Evolutionary conservation across 1,140 invertebrate species (phyloP).

Genomic region (Meloidogyne floridensis): DNA sequence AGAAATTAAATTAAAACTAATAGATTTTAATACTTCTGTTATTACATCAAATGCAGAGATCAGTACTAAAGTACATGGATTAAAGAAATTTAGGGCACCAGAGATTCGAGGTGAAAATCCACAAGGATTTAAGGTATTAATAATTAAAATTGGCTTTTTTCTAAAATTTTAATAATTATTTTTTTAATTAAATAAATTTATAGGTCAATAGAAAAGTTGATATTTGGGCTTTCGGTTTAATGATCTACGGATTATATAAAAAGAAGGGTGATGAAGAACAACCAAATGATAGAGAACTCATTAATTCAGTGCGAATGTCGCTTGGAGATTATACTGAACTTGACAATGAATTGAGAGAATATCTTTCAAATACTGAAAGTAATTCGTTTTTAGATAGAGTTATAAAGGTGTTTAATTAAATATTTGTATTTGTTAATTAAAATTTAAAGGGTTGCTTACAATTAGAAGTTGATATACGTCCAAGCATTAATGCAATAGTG

Average conservation of each 20-base stretch:
- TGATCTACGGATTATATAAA: background rate
- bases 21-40: conserved; percentile 9
- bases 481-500: too few species aligned
- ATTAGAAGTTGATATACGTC: too few species aligned
- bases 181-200: background rate
- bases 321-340: background rate
- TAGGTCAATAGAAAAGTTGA: background rate
- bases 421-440: background rate
- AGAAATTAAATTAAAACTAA: background rate
- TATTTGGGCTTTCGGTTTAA: background rate
- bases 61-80: background rate
- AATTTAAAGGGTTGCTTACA: background rate
- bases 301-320: background rate
- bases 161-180: background rate
- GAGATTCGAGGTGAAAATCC: background rate
- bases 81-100: background rate
- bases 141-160: too few species aligned
- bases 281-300: background rate
- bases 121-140: background rate
- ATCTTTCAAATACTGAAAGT: background rate
- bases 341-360: background rate
- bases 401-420: background rate
- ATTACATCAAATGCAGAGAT: background rate
- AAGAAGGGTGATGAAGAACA: background rate
- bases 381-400: background rate